These are phyloP conservation scores for Rhyacophila evoluta DNA, from an alignment of 2,888 invertebrate genomes.

Conservation along the genomic window DNA sequence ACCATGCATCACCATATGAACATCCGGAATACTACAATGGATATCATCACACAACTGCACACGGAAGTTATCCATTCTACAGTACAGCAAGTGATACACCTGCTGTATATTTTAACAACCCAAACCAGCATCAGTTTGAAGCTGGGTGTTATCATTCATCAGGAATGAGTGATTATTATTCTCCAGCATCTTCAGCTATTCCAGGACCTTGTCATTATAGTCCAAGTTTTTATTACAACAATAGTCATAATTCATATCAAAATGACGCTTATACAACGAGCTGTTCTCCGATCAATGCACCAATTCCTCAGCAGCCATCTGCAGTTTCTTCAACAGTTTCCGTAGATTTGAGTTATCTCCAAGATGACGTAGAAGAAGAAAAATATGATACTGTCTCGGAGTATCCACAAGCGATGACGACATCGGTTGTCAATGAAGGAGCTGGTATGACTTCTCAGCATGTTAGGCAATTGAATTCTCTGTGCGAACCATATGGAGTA, in stretches of 20 bases:
- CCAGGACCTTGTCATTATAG: constrained; percentile 30
- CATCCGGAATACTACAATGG: constrained; percentile 42
- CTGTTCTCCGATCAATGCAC: constrained; percentile 10
- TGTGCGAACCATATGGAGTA: constrained; percentile 54
- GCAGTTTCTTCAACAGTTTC: constrained; percentile 36
- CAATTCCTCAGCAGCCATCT: constrained; percentile 25
- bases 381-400: constrained; percentile 27
- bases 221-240: constrained; percentile 39
- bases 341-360: constrained; percentile 44
- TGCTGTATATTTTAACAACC: constrained; percentile 38
- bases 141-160: constrained; percentile 26
- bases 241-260: constrained; percentile 32
- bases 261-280: constrained; percentile 36
- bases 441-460: constrained; percentile 55
- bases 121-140: constrained; percentile 32
- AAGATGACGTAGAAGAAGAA: constrained; percentile 38
- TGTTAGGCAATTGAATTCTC: constrained; percentile 57
- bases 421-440: not conserved
- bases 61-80: constrained; percentile 39
- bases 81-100: constrained; percentile 30
- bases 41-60: not conserved
- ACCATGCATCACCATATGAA: constrained; percentile 35
- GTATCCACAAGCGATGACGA: constrained; percentile 27
- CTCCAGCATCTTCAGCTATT: constrained; percentile 32
- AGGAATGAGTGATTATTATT: constrained; percentile 32